Evolutionary conservation across 2,797 vertebrate genomes (phyloP).

Genomic region (Mareca strepera): DNA sequence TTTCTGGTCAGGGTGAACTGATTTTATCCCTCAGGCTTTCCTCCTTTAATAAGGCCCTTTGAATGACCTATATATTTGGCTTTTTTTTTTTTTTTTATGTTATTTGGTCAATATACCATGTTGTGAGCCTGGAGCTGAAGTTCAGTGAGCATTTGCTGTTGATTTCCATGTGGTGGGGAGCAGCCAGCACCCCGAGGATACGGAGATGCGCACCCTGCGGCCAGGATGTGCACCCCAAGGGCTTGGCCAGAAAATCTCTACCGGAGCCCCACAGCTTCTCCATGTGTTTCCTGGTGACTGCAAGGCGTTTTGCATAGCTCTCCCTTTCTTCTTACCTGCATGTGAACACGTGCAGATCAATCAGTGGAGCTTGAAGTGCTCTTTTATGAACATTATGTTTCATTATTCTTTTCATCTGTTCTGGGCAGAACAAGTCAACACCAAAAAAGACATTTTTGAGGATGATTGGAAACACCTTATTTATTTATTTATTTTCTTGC

Average conservation of each 20-base stretch:
- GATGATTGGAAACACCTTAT: background rate
- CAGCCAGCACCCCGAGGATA: fast-evolving
- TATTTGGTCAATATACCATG: fast-evolving
- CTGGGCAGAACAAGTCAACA: background rate
- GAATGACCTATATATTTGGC: background rate
- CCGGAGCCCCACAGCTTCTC: background rate
- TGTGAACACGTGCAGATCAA: background rate
- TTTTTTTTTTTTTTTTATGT: background rate
- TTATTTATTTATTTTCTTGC: background rate
- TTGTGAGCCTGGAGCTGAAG: background rate
- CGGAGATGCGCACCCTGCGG: fast-evolving
- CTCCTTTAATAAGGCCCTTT: background rate
- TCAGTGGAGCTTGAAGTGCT: background rate
- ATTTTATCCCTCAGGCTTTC: background rate
- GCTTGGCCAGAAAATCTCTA: background rate
- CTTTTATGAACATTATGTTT: background rate
- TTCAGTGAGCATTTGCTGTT: background rate
- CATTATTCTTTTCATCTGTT: conserved; percentile 14
- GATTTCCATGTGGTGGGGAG: background rate
- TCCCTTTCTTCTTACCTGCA: background rate
- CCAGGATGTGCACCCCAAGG: background rate
- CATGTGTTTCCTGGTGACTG: background rate
- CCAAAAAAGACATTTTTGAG: background rate
- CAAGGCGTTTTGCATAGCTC: background rate
- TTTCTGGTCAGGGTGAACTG: background rate